Base-by-base conservation (phyloP, 2,797 vertebrate species). In the Psittacula derbiana region DNA sequence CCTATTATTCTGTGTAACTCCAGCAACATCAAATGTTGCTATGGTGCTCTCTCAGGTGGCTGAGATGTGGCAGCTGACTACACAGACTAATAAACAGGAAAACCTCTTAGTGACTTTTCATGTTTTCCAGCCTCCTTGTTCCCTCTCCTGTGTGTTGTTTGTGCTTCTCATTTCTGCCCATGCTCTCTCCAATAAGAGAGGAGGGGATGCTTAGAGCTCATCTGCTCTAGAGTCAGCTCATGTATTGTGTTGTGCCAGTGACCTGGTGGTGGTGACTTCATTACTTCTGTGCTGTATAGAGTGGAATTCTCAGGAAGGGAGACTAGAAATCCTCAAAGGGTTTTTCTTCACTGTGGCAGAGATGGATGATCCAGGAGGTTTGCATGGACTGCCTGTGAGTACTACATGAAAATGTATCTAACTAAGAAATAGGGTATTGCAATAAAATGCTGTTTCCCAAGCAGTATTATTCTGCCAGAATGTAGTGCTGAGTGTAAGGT, bases 1-100 rank as follows among this genome's bases (percentile, higher is more conserved):
- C 18, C 5, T 80, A 13, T 69, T 95, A 79, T 72, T 90, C 47
- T 80, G 84, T 89, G 93, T 94, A 74, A 62, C 64, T 91, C 86
- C 80, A 76, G 62, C 95, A 97, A 95, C 97, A 93, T 80, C 86
- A 91, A 30, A 57, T 88, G 98, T 98, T 98, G 97, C 98, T 94
- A 97, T 97, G 97, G 98, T 96, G 97, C 97, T 95, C 94, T 97
- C 97, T 97, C 98, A 95, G 96, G 97, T 97, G 97, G 96, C 97
- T 95, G 90, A 96, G 97, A 97, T 93, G 97, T 95, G 87, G 92
- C 94, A 95, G 87, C 88, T 95, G 91, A 94, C 86, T 97, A 82
- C 10, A 33, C 78, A 65, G 11, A 40, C 55, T 73, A 93, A 93
- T 85, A 97, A 98, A 97, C 82, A 98, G 91, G 86, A 96, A 93